phyloP scores from a whole-genome alignment of 1,140 invertebrate genomes.

The Acromyrmex echinatior region DNA sequence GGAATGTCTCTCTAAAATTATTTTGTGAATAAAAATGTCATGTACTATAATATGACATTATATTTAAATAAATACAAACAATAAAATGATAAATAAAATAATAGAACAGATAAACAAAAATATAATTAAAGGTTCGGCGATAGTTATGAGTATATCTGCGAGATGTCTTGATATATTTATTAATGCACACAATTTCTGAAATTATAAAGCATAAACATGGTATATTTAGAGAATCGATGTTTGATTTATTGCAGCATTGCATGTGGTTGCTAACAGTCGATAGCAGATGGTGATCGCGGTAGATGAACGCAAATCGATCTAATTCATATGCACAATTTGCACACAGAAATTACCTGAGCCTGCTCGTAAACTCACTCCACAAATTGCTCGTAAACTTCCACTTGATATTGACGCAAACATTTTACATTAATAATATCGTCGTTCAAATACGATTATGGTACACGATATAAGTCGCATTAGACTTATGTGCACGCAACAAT shows the following conservation, averaged over 20 bases:
- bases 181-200: not conserved
- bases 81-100: not conserved
- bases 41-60: not conserved
- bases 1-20: not conserved
- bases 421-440: slow-evolving; percentile 26
- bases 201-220: not conserved
- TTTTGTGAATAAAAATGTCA: not conserved
- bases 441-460: not conserved
- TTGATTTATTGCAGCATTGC: slow-evolving; percentile 15
- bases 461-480: not conserved
- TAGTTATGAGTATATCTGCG: not conserved
- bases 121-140: not conserved
- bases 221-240: slow-evolving; percentile 4
- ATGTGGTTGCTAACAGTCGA: slow-evolving; percentile 1
- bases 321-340: slow-evolving; percentile 17
- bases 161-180: not conserved
- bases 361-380: not conserved
- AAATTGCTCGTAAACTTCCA: slow-evolving; percentile 12
- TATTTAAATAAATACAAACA: slow-evolving; percentile 1
- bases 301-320: slow-evolving; percentile 5
- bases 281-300: not conserved
- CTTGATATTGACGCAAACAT: not conserved
- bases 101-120: not conserved
- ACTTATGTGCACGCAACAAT: not conserved
- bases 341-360: not conserved